These are phyloP conservation scores for Heliconius nattereri DNA, from an alignment of 1,140 invertebrate genomes.

Conservation along the genomic window DNA sequence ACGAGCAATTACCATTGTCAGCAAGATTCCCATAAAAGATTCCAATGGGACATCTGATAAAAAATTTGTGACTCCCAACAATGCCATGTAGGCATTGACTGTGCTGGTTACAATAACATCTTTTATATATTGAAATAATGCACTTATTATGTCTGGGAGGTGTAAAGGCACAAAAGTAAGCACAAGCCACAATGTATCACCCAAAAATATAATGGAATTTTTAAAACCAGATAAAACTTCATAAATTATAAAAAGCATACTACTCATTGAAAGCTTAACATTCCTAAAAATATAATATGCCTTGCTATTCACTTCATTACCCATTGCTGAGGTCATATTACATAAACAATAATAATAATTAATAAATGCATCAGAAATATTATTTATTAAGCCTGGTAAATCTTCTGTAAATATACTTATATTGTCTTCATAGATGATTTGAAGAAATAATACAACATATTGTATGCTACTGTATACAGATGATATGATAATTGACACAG, in stretches of 20 bases:
- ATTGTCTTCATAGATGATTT: conserved; percentile 76
- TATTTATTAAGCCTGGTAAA: conserved; percentile 54
- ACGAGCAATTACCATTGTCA: conserved; percentile 61
- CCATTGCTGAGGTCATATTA: conserved; percentile 44
- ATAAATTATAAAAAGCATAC: conserved; percentile 47
- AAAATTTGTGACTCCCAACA: conserved; percentile 70
- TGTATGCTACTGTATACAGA: conserved; percentile 45
- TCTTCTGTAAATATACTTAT: conserved; percentile 66
- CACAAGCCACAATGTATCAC: conserved; percentile 67
- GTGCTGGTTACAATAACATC: conserved; percentile 45
- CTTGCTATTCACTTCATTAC: conserved; percentile 42
- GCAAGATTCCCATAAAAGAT: conserved; percentile 69
- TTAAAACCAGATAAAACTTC: conserved; percentile 59
- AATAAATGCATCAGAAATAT: conserved; percentile 45
- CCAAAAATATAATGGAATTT: conserved; percentile 60
- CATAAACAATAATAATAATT: conserved; percentile 48
- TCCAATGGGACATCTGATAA: conserved; percentile 75
- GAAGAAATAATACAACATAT: conserved; percentile 58
- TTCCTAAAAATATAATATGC: conserved; percentile 40
- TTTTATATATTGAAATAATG: conserved; percentile 48
- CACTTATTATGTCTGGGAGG: conserved; percentile 60
- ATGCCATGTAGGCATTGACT: conserved; percentile 59
- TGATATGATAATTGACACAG: conserved; percentile 46
- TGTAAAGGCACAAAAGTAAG: conserved; percentile 72
- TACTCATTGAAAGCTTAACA: conserved; percentile 47